Base-by-base conservation (phyloP, 2,113 vertebrate genomes). In the Myrmecobius fasciatus region DNA sequence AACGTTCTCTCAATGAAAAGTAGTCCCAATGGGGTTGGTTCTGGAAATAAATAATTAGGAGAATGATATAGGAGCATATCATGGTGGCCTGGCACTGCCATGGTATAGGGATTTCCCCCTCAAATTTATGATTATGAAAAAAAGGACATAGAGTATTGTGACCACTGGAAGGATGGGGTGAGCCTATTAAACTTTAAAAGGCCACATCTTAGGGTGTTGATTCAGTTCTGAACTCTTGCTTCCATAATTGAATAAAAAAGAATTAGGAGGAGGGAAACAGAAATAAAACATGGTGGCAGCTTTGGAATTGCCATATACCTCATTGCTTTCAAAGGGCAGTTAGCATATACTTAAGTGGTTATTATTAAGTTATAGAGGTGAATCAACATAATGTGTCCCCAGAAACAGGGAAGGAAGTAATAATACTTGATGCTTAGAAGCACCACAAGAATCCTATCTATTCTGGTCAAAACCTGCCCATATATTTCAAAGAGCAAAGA, bases 41-140 rank as follows among this genome's bases (percentile, higher is more conserved):
- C 89, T 96, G 93, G 92, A 96, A 97, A 96, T 94, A 90, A 92
- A 51, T 89, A 95, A 60, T 75, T 67, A 96, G 51, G 89, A 97
- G 96, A 93, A 94, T 54, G 53, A 83, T n/a, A 6, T 89, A 12
- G 53, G 95, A 94, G 92, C 93, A 94, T 83, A 53, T 53, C 89
- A 90, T 93, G 94, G 95, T 94, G 90, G 95, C 53, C 28, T 24
- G 93, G 46, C 26, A 26, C 49, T 91, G n/a, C 48, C 53, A 88
- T 46, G 89, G 60, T 96, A 0, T 51, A 9, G 47, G 0, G 14
- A 6, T 91, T 91, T 91, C 20, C 9, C 43, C 46, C 8, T 83
- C 17, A 43, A 83, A 24, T 83, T 83, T 83, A 22, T 24, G 20
- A 6, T 43, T 43, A n/a, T 2, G 9, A 22, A 43, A n/a, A 83